These are phyloP conservation scores for Cosmia trapezina DNA, from an alignment of 2,888 invertebrate species.

Conservation along the genomic window DNA sequence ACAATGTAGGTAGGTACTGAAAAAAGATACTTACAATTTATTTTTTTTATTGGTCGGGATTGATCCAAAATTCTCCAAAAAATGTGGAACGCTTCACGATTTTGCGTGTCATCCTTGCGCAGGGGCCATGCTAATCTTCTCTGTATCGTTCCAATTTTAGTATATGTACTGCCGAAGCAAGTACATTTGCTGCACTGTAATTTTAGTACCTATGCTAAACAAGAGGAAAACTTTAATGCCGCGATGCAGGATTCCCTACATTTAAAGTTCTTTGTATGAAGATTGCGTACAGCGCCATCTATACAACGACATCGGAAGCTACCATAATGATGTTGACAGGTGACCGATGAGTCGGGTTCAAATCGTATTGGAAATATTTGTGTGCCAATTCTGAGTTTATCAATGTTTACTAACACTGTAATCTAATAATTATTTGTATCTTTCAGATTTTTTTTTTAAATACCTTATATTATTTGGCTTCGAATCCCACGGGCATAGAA, in stretches of 20 bases:
- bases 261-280: neutral
- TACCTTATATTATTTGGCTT: too few species aligned
- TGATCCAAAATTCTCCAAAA: constrained; percentile 50
- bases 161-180: constrained; percentile 82
- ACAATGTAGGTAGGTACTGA: too few species aligned
- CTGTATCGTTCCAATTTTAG: constrained; percentile 82
- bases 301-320: neutral
- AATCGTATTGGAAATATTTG: too few species aligned
- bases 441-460: too few species aligned
- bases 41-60: too few species aligned
- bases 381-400: too few species aligned
- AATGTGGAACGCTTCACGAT: constrained; percentile 80
- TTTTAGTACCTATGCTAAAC: constrained; percentile 36
- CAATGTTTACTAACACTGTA: too few species aligned
- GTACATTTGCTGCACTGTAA: constrained; percentile 55
- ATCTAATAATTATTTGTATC: too few species aligned
- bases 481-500: too few species aligned
- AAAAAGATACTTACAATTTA: too few species aligned
- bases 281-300: constrained; percentile 59
- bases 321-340: too few species aligned
- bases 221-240: constrained; percentile 41
- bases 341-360: too few species aligned
- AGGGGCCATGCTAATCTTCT: constrained; percentile 82
- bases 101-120: constrained; percentile 82
- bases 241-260: constrained; percentile 57